Percentiles rank a stretch among this genome's conserved stretches.
These are phyloP conservation scores for Cyphomyrus plagiostoma DNA, from an alignment of 2,113 vertebrate genomes.

Conservation along the genomic window DNA sequence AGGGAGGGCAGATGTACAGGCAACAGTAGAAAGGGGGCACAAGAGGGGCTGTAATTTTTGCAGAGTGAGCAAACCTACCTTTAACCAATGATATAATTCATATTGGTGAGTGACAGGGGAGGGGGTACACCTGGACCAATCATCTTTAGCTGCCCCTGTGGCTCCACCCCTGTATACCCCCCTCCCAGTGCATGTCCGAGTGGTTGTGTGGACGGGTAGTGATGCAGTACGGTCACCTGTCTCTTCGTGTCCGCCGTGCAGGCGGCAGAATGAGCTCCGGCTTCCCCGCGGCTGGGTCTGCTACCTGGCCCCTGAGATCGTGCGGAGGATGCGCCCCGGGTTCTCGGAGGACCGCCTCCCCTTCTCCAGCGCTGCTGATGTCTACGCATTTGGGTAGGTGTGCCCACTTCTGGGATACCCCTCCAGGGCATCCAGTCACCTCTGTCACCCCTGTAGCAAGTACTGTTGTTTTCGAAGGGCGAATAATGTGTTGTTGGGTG, in stretches of 20 bases:
- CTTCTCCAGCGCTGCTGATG: constrained; percentile 88
- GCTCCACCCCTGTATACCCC: neutral
- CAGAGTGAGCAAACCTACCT: neutral
- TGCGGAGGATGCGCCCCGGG: constrained; percentile 87
- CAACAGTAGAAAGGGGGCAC: neutral
- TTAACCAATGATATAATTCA: neutral
- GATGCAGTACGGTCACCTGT: neutral
- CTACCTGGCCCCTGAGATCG: constrained; percentile 92
- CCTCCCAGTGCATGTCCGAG: neutral
- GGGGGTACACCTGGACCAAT: neutral
- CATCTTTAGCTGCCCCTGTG: neutral
- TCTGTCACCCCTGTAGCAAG: neutral
- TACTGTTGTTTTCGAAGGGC: neutral
- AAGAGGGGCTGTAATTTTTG: neutral
- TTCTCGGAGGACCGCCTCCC: constrained; percentile 89
- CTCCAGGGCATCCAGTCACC: no score
- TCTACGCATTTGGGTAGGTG: constrained; percentile 95
- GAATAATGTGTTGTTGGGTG: neutral
- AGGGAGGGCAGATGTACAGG: neutral
- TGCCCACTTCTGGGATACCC: neutral
- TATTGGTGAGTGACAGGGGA: neutral
- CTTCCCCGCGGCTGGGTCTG: constrained; percentile 95
- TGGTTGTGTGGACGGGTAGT: neutral
- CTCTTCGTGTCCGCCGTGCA: constrained; percentile 33
- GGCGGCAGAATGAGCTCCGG: constrained; percentile 89